Evolutionary conservation across 2,113 vertebrate genomes (phyloP).

Genomic region (Cygnus buccinator): DNA sequence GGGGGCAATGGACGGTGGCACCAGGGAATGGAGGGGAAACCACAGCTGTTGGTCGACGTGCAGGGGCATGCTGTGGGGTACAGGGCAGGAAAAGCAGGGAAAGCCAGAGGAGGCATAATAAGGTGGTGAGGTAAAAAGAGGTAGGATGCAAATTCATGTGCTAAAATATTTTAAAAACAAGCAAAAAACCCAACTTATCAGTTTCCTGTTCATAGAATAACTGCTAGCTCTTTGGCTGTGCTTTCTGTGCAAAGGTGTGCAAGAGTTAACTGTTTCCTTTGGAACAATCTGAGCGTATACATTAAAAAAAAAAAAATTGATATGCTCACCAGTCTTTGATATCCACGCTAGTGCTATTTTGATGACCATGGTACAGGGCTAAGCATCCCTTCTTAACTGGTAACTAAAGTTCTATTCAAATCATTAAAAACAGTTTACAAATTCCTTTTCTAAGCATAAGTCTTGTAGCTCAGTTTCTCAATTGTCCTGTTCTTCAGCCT

Average conservation of each 20-base stretch:
- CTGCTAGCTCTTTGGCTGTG: not conserved
- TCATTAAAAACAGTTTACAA: not conserved
- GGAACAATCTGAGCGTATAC: not conserved
- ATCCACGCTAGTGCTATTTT: not conserved
- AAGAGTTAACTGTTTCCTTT: not conserved
- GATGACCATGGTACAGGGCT: not conserved
- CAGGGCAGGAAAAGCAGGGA: not conserved
- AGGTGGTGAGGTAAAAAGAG: not conserved
- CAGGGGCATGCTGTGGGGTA: not conserved
- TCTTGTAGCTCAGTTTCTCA: not conserved
- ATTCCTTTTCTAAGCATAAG: not conserved
- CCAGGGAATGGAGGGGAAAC: fast-evolving
- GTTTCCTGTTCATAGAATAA: not conserved
- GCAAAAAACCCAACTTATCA: not conserved
- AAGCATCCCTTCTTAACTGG: not conserved
- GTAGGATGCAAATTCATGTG: not conserved
- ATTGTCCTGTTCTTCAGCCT: not conserved
- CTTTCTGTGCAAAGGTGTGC: not conserved
- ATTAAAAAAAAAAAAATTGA: not conserved
- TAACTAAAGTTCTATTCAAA: not conserved
- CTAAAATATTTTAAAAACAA: not conserved
- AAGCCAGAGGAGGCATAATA: not conserved
- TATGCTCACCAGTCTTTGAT: not conserved
- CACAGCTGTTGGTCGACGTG: not conserved
- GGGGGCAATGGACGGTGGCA: not conserved